A percentile compares a stretch with the other conserved stretches of the same genome.
phyloP scores from a whole-genome alignment of 2,113 vertebrate species.

The Girardinichthys multiradiatus region DNA sequence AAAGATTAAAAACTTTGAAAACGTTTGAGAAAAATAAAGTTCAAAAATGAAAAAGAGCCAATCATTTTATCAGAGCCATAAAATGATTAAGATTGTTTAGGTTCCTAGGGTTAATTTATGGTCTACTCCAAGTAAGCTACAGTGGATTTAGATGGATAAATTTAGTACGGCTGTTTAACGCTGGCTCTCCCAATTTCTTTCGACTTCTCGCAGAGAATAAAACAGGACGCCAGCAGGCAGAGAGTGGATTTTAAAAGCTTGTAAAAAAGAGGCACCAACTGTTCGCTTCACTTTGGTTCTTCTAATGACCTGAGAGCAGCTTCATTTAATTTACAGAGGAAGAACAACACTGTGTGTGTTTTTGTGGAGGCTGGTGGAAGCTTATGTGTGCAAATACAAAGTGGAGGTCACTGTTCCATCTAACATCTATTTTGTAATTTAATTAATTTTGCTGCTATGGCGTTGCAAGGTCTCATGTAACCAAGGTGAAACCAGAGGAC shows the following conservation, averaged over 20 bases:
- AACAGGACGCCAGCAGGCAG: neutral
- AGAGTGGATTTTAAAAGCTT: neutral
- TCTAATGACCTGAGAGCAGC: slow-evolving; percentile 19
- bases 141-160: too few relatives aligned
- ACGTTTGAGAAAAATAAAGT: too few relatives aligned
- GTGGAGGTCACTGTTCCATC: slow-evolving; percentile 45
- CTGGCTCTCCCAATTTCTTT: too few relatives aligned
- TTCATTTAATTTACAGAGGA: slow-evolving; percentile 27
- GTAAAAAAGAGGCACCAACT: slow-evolving; percentile 1
- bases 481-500: slow-evolving; percentile 43
- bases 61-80: too few relatives aligned
- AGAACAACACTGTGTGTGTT: slow-evolving; percentile 18
- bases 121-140: too few relatives aligned
- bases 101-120: too few relatives aligned
- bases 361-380: slow-evolving; percentile 7
- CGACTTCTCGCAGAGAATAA: neutral
- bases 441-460: slow-evolving; percentile 51
- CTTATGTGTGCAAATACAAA: slow-evolving; percentile 4
- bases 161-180: too few relatives aligned
- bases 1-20: too few relatives aligned
- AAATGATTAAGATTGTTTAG: too few relatives aligned
- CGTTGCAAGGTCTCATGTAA: slow-evolving; percentile 30
- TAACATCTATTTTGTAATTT: slow-evolving; percentile 45
- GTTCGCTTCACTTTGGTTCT: neutral
- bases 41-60: too few relatives aligned